Evolutionary conservation across 64 coral and sea anemone species (phyloP).

Genomic region (Montipora efflorescens): DNA sequence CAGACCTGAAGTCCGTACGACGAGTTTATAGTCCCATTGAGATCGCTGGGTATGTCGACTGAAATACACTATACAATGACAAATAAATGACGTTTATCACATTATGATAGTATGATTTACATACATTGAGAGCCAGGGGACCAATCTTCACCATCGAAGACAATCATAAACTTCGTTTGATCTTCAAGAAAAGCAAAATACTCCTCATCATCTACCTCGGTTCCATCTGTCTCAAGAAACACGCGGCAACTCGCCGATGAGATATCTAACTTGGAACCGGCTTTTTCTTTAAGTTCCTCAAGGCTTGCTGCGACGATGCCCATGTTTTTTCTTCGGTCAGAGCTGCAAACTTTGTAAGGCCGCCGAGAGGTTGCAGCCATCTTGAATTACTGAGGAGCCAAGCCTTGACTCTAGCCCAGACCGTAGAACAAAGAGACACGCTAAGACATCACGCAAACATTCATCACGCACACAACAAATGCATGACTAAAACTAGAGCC

Average conservation of each 20-base stretch:
- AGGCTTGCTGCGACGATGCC: conserved; percentile 66
- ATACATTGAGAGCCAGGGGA: conserved; percentile 24
- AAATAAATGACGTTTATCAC: too few relatives aligned
- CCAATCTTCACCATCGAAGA: conserved; percentile 53
- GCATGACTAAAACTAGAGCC: too few relatives aligned
- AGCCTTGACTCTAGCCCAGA: too few relatives aligned
- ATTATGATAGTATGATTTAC: not conserved
- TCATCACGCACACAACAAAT: too few relatives aligned
- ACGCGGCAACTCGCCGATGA: conserved; percentile 51
- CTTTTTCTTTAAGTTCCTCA: conserved; percentile 73
- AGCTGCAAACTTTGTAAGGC: conserved; percentile 72
- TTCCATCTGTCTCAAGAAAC: conserved; percentile 84
- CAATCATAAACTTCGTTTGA: conserved; percentile 85
- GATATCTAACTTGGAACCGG: conserved; percentile 55
- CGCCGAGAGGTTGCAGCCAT: not conserved
- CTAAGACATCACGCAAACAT: too few relatives aligned
- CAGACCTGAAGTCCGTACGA: too few relatives aligned
- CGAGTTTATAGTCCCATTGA: too few relatives aligned
- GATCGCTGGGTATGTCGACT: too few relatives aligned
- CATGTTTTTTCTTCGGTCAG: conserved; percentile 39
- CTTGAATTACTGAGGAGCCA: not conserved
- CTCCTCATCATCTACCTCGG: conserved; percentile 88
- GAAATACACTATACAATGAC: too few relatives aligned
- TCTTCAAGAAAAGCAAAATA: conserved; percentile 87
- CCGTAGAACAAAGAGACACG: too few relatives aligned